Evolutionary conservation across 1,140 invertebrate species (phyloP).

Genomic region (Aphelenchoides besseyi): DNA sequence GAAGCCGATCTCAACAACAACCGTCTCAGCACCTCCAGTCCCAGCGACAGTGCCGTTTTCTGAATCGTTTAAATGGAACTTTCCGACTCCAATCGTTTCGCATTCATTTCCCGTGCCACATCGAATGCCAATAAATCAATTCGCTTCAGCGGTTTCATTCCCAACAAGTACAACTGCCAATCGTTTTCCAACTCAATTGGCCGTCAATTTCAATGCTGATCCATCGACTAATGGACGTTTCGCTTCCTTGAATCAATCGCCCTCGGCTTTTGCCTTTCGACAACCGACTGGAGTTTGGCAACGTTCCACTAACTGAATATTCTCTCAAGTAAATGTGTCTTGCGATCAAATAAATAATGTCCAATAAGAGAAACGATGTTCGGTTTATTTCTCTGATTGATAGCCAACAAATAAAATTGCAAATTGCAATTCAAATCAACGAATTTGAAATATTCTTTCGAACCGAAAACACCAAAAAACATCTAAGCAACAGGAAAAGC

Average conservation of each 20-base stretch:
- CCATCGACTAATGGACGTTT: too few relatives aligned
- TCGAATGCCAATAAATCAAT: background rate
- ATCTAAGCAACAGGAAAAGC: background rate
- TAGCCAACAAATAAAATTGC: background rate
- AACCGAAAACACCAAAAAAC: background rate
- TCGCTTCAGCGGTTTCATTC: too few relatives aligned
- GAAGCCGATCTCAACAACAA: background rate
- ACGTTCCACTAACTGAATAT: background rate
- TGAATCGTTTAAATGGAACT: background rate
- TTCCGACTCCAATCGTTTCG: background rate
- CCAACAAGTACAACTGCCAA: too few relatives aligned
- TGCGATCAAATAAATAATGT: background rate
- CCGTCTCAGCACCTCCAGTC: background rate
- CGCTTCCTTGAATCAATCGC: too few relatives aligned
- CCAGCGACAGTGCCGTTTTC: background rate
- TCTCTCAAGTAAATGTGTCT: background rate
- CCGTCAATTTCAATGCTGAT: too few relatives aligned
- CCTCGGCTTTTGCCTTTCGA: too few relatives aligned
- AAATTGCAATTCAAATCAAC: background rate
- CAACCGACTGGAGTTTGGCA: too few relatives aligned
- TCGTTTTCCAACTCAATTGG: too few relatives aligned
- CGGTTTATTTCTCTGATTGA: background rate
- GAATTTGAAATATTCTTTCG: background rate
- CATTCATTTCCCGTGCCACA: background rate
- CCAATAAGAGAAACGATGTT: background rate